phyloP scores from a whole-genome alignment of 2,113 vertebrate species.

The Ochotona princeps region DNA sequence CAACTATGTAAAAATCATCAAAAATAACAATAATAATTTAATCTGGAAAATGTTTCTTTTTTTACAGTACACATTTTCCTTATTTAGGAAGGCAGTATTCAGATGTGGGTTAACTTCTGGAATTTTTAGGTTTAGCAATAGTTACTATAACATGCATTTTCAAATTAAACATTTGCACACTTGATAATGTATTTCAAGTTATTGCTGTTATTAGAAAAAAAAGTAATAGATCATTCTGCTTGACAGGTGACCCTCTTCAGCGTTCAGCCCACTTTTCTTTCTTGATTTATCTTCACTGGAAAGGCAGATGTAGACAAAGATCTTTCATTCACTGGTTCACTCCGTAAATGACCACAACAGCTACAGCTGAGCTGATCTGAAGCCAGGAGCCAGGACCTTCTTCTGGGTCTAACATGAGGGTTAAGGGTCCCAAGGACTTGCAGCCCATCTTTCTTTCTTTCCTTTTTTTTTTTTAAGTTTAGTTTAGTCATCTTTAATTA shows the following conservation, averaged over 20 bases:
- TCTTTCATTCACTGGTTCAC: too few relatives aligned
- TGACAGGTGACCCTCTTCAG: not conserved
- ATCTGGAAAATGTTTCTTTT: not conserved
- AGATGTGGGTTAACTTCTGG: conserved; percentile 37
- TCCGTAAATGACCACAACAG: too few relatives aligned
- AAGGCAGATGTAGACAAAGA: too few relatives aligned
- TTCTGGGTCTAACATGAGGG: too few relatives aligned
- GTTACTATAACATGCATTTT: conserved; percentile 32
- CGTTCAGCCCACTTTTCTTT: not conserved
- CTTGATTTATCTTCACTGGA: too few relatives aligned
- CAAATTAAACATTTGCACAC: conserved; percentile 42
- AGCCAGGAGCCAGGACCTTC: too few relatives aligned
- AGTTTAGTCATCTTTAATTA: too few relatives aligned
- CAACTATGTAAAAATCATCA: too few relatives aligned
- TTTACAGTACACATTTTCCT: conserved; percentile 18
- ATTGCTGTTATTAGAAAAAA: conserved; percentile 13
- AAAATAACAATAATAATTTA: not conserved
- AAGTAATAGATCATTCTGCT: not conserved
- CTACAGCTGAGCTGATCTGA: too few relatives aligned
- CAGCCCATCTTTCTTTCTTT: not conserved
- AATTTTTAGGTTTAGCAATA: conserved; percentile 31
- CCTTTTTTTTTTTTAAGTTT: not conserved
- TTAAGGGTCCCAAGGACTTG: too few relatives aligned
- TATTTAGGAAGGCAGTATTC: not conserved
- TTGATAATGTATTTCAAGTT: not conserved